phyloP scores from a whole-genome alignment of 2,888 invertebrate species.

The Poecilobothrus nobilitatus region DNA sequence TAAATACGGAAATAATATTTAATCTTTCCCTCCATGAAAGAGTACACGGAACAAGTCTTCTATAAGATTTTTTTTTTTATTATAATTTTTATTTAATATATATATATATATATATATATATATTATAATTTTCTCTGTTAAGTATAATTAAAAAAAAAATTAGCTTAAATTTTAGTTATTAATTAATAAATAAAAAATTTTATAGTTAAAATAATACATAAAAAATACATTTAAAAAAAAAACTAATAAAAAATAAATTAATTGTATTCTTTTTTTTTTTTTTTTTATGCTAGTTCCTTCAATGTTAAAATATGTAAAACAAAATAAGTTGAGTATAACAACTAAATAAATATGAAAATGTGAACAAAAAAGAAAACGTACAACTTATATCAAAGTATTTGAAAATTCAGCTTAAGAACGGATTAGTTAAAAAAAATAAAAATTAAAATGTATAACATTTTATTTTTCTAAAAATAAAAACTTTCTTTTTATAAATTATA shows the following conservation, averaged over 20 bases:
- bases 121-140: neutral
- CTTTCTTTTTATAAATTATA: neutral
- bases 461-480: neutral
- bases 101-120: neutral
- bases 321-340: too few relatives aligned
- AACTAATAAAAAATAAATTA: neutral
- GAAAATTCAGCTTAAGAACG: neutral
- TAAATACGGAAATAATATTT: neutral
- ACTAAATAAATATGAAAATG: too few relatives aligned
- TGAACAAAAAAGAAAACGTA: neutral
- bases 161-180: slow-evolving; percentile 1
- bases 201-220: neutral
- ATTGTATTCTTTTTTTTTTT: neutral
- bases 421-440: neutral
- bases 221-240: neutral
- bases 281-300: slow-evolving; percentile 8
- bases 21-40: neutral
- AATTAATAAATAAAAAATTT: neutral
- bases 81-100: neutral
- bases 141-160: neutral
- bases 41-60: slow-evolving; percentile 11
- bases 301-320: neutral
- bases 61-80: slow-evolving; percentile 8
- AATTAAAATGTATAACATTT: neutral
- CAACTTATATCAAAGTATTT: neutral